These are phyloP conservation scores for Acanthurus lineatus DNA, from an alignment of 2,797 vertebrate species.

Conservation along the genomic window DNA sequence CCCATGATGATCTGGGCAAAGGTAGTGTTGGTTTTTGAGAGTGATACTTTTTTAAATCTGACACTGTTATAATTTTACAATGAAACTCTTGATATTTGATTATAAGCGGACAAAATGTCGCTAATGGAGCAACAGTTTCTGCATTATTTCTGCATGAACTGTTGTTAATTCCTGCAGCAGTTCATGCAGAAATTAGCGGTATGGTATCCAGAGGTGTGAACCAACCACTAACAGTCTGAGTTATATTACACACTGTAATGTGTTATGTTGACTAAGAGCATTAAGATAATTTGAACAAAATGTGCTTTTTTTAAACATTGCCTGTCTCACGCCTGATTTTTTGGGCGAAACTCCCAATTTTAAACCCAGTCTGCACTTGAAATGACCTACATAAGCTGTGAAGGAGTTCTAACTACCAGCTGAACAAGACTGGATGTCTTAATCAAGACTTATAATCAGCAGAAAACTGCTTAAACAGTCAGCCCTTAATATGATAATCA, in stretches of 20 bases:
- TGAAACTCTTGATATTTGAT: neutral
- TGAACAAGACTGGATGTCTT: slow-evolving; percentile 37
- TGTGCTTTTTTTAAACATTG: slow-evolving; percentile 50
- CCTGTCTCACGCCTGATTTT: slow-evolving; percentile 48
- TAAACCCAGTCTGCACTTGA: slow-evolving; percentile 45
- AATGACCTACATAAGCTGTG: slow-evolving; percentile 46
- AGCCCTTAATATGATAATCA: slow-evolving; percentile 73
- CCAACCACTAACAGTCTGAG: neutral
- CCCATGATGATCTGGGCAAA: neutral
- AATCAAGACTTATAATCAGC: slow-evolving; percentile 64
- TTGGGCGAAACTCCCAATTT: slow-evolving; percentile 55
- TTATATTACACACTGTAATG: neutral
- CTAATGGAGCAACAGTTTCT: too few relatives aligned
- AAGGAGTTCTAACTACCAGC: slow-evolving; percentile 47
- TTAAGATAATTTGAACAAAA: slow-evolving; percentile 62
- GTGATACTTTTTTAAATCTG: neutral
- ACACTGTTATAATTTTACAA: neutral
- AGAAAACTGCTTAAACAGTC: slow-evolving; percentile 48
- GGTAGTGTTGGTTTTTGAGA: neutral
- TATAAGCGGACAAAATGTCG: neutral
- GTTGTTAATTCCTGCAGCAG: too few relatives aligned
- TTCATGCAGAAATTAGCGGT: too few relatives aligned
- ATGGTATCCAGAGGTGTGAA: neutral
- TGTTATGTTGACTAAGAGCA: slow-evolving; percentile 32
- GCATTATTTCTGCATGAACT: too few relatives aligned